phyloP scores from a whole-genome alignment of 2,113 vertebrate genomes.

The Phaetusa simplex region DNA sequence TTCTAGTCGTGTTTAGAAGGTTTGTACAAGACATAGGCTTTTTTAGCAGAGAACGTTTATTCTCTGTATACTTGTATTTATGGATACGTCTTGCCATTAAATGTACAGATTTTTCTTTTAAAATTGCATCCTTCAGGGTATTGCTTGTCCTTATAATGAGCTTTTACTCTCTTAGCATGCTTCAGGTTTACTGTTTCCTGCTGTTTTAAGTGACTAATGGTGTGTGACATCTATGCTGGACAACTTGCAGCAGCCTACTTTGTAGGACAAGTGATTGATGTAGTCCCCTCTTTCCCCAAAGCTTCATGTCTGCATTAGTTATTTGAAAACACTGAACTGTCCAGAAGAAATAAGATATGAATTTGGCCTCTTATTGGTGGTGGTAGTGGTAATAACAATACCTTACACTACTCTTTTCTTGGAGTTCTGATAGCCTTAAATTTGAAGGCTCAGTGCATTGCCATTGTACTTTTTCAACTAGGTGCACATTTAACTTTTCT shows the following conservation, averaged over 20 bases:
- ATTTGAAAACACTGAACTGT: not conserved
- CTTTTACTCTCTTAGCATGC: not conserved
- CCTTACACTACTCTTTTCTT: not conserved
- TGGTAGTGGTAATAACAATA: not conserved
- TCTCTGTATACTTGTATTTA: fast-evolving
- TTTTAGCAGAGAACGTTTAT: not conserved
- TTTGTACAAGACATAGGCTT: not conserved
- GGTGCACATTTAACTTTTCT: not conserved
- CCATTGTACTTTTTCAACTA: not conserved
- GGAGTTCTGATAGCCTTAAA: not conserved
- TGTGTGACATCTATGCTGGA: not conserved
- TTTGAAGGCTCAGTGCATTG: not conserved
- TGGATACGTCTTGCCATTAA: not conserved
- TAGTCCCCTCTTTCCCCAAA: not conserved
- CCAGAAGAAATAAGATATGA: not conserved
- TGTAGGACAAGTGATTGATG: not conserved
- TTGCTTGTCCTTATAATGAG: not conserved
- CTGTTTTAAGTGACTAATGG: not conserved
- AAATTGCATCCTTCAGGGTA: not conserved
- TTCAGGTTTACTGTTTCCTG: not conserved
- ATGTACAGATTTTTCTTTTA: not conserved
- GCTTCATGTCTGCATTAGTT: not conserved
- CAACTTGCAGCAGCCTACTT: not conserved
- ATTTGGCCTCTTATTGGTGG: not conserved
- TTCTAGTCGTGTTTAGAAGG: not conserved